Evolutionary conservation across 1,140 invertebrate genomes (phyloP), one percentile per base, ranked within the genome.

Genomic region (Bombus waltoni): DNA sequence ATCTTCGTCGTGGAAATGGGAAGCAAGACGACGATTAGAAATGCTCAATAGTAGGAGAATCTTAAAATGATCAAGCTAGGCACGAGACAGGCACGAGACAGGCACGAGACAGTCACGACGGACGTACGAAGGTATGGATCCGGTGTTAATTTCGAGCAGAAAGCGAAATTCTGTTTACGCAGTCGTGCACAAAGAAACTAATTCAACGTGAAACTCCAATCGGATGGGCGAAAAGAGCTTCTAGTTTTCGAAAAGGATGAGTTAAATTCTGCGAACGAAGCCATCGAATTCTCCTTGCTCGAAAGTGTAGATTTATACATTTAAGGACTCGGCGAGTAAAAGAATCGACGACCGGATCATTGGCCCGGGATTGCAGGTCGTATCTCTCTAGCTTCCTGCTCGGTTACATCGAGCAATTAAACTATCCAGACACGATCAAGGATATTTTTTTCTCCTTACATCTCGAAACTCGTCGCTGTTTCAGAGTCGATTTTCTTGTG

Each of bases 121-220:
- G 35, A 32, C 32, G 32, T 32, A 32, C 4, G 15, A 47, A 65
- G 28, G 44, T 40, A 35, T 18, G 28, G 5, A 32, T 9, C 35
- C 11, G 40, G 11, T 10, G 57, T 35, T 47, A n/a, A 47, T 83
- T 68, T 38, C 5, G 15, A 35, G 25, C 32, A 32, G 35, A 74
- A 66, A 42, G 11, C 53, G 73, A 40, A 40, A 53, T 83, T 76
- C 81, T 76, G 72, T 76, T 83, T 76, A 83, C 35, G 73, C 72
- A 68, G 28, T 4, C 57, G 59, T 42, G 38, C 59, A 68, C 73
- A 76, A 38, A 22, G 59, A 47, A 62, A 83, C 32, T 53, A 83
- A 66, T 44, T 76, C 35, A 53, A 57, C 66, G 62, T 15, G 72
- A 66, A 65, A 82, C 81, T 75, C 25, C 32, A 42, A 4, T 47